Evolutionary conservation across 1,140 invertebrate species (phyloP), one percentile per base, ranked within the genome.

Genomic region (Caligus rogercresseyi): DNA sequence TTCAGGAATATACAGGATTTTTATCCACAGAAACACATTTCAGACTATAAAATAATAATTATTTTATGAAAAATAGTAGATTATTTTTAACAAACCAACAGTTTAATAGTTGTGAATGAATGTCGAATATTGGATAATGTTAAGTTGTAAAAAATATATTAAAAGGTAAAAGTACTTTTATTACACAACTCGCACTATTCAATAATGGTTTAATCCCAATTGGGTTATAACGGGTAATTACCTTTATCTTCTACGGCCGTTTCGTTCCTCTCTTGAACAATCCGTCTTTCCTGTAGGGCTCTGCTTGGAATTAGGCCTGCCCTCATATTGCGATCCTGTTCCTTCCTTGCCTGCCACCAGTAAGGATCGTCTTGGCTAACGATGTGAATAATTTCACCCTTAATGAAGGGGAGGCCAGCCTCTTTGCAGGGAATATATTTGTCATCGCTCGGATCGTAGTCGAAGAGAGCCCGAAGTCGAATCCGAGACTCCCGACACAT

Each of bases 331-430:
- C 82, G 78, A 70, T 94, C 89, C 2, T 87, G 85, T 76, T 93
- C 88, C 69, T 83, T 83, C 63, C 89, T 78, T 2, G 90, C 90
- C 77, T 95, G 91, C 91, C 91, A 93, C 89, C 89, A 94, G 72
- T 90, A 87, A n/a, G 84, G 80, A 73, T 95, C 91, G 73, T 91
- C 88, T 71, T 91, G 89, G 65, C 85, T 89, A n/a, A 97, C 88
- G 68, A 98, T 92, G 69, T 97, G 91, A n/a, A 97, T 76, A 63
- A 98, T 83, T 70, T 96, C 92, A 54, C 92, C 90, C 67, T 85
- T 88, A 54, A 79, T 77, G 71, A 97, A 97, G 71, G 88, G 83
- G 20, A 97, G 74, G 0, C 92, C 92, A 0, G 92, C 92, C 76
- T 96, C 90, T 72, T 88, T 89, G 72, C 92, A 96, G 0, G 92